phyloP scores from a whole-genome alignment of 2,113 vertebrate species.

The Phycodurus eques region DNA sequence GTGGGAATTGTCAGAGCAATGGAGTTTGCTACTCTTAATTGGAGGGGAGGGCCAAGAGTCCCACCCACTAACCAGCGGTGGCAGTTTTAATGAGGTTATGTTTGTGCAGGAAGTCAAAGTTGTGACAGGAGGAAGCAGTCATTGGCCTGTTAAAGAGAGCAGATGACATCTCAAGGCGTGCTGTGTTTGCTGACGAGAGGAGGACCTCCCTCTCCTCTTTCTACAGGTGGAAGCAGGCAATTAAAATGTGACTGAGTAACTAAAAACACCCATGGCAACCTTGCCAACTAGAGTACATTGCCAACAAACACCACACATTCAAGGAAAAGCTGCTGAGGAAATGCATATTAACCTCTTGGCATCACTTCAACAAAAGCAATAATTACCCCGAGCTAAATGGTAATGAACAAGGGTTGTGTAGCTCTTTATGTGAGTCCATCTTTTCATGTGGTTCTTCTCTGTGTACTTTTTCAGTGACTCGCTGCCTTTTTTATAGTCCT shows the following conservation, averaged over 20 bases:
- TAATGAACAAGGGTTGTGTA: conserved; percentile 45
- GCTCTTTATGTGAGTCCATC: neutral
- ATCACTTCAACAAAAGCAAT: conserved; percentile 42
- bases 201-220: conserved; percentile 56
- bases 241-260: conserved; percentile 63
- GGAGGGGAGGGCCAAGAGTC: conserved; percentile 71
- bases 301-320: conserved; percentile 53
- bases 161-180: conserved; percentile 68
- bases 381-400: conserved; percentile 44
- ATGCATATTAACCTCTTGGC: conserved; percentile 47
- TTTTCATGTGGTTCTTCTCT: neutral
- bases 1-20: conserved; percentile 71
- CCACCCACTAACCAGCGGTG: conserved; percentile 67
- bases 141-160: conserved; percentile 69
- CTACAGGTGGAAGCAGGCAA: conserved; percentile 72
- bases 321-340: conserved; percentile 50
- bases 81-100: conserved; percentile 77
- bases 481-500: conserved; percentile 12
- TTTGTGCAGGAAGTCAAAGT: conserved; percentile 71
- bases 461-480: conserved; percentile 8
- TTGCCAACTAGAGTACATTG: conserved; percentile 36
- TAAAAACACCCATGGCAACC: conserved; percentile 46
- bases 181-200: conserved; percentile 63
- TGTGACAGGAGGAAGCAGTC: conserved; percentile 76
- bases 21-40: conserved; percentile 74